These are phyloP conservation scores for Drosophila nigricruria DNA, from an alignment of 2,888 invertebrate species.

Conservation along the genomic window DNA sequence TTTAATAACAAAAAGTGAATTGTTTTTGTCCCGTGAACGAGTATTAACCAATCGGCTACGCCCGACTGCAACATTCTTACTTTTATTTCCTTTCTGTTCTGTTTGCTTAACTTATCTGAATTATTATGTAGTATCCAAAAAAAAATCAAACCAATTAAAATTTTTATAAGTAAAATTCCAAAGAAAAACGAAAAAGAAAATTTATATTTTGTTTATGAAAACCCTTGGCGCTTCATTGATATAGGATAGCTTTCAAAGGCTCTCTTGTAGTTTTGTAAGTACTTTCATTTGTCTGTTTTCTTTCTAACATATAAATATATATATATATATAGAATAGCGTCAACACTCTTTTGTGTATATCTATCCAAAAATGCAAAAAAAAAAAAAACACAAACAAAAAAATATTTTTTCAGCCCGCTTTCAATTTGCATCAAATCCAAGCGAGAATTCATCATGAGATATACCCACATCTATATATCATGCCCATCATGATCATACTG, in stretches of 20 bases:
- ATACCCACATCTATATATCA: conserved; percentile 33
- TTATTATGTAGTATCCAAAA: conserved; percentile 45
- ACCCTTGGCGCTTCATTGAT: conserved; percentile 85
- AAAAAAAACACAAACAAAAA: background rate
- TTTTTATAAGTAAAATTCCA: conserved; percentile 42
- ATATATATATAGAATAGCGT: conserved; percentile 30
- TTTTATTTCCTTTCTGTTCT: conserved; percentile 5
- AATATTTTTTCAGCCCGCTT: conserved; percentile 14
- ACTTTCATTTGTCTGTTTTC: conserved; percentile 84
- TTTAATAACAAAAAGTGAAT: background rate
- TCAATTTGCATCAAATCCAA: conserved; percentile 12
- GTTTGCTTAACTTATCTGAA: conserved; percentile 12
- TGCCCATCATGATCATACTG: conserved; percentile 41
- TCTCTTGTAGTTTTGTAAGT: conserved; percentile 86
- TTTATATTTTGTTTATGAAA: conserved; percentile 90
- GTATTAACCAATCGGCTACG: background rate
- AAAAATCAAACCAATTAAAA: conserved; percentile 36
- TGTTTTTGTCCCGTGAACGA: background rate
- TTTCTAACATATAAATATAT: conserved; percentile 62
- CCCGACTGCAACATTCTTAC: background rate
- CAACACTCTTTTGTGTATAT: conserved; percentile 11
- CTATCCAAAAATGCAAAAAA: conserved; percentile 1
- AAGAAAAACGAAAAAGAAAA: conserved; percentile 87
- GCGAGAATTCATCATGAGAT: conserved; percentile 25
- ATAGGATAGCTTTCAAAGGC: conserved; percentile 86